Percentiles rank a stretch among this genome's conserved stretches.
Conservation (phyloP, 2,797 vertebrate species). For the Cossypha caffra region DNA sequence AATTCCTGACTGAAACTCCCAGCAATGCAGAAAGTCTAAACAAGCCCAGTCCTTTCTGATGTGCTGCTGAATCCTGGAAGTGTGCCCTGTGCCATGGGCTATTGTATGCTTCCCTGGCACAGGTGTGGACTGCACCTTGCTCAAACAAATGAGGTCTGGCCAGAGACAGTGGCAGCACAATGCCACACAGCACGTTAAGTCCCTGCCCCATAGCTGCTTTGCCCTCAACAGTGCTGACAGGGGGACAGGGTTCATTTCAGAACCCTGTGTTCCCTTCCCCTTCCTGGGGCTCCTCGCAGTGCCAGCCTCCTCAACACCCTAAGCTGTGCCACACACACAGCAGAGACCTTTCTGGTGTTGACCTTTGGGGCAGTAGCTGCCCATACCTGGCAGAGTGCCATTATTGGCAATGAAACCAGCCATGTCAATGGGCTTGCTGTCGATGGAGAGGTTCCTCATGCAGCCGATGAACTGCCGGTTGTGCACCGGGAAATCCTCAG, state of each 20-base stretch:
- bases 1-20: not conserved
- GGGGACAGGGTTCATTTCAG: not conserved
- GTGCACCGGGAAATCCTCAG: constrained; percentile 93
- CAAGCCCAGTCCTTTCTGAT: not conserved
- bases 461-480: constrained; percentile 95
- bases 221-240: not conserved
- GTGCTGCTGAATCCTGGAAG: not conserved
- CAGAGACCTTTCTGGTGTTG: not conserved
- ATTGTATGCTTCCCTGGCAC: not conserved
- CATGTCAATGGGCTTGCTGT: constrained; percentile 91
- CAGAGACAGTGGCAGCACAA: not conserved
- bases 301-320: accelerated
- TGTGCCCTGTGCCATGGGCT: accelerated
- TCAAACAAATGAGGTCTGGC: not conserved
- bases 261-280: not conserved
- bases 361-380: not conserved
- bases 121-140: not conserved
- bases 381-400: constrained; percentile 89
- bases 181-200: not conserved
- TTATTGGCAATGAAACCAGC: constrained; percentile 95
- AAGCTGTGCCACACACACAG: not conserved
- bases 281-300: not conserved
- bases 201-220: not conserved
- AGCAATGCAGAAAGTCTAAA: not conserved
- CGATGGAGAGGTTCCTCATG: constrained; percentile 94